Conservation (phyloP, 2,113 vertebrate species). For the Illadopsis cleaveri region DNA sequence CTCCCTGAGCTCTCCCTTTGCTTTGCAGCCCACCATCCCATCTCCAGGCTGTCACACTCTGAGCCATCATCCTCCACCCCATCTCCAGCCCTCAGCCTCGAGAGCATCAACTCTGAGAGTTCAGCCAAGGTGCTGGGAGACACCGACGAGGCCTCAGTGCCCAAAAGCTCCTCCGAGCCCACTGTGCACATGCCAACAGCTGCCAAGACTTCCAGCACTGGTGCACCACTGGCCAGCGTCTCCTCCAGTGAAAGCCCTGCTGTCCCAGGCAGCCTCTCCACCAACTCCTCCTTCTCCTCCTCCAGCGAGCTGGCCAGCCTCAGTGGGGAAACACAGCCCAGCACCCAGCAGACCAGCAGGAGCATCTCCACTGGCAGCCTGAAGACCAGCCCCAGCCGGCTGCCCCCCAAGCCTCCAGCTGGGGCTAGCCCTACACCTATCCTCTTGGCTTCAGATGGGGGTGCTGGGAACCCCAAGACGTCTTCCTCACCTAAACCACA, state of each 20-base stretch:
- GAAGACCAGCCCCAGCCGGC: conserved; percentile 16
- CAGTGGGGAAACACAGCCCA: neutral
- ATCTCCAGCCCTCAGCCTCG: conserved; percentile 90
- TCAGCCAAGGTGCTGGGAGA: conserved; percentile 67
- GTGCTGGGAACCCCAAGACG: neutral
- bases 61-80: conserved; percentile 90
- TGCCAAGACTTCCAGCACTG: neutral
- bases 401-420: conserved; percentile 49
- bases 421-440: conserved; percentile 59
- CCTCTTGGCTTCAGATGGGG: conserved; percentile 41
- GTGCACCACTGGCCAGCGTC: neutral
- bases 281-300: conserved; percentile 68
- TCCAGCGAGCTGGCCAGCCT: conserved; percentile 64
- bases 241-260: conserved; percentile 20
- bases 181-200: conserved; percentile 73
- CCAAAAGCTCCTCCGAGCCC: conserved; percentile 87
- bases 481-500: conserved; percentile 72
- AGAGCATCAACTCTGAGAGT: conserved; percentile 86
- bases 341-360: neutral
- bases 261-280: conserved; percentile 51
- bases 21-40: conserved; percentile 64
- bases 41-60: conserved; percentile 78
- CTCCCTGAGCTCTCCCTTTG: conserved; percentile 2
- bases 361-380: conserved; percentile 19
- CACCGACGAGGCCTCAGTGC: conserved; percentile 38